A percentile compares a stretch with the other conserved stretches of the same genome.
Conservation (phyloP, 2,797 vertebrate genomes). For the Tachyglossus aculeatus region DNA sequence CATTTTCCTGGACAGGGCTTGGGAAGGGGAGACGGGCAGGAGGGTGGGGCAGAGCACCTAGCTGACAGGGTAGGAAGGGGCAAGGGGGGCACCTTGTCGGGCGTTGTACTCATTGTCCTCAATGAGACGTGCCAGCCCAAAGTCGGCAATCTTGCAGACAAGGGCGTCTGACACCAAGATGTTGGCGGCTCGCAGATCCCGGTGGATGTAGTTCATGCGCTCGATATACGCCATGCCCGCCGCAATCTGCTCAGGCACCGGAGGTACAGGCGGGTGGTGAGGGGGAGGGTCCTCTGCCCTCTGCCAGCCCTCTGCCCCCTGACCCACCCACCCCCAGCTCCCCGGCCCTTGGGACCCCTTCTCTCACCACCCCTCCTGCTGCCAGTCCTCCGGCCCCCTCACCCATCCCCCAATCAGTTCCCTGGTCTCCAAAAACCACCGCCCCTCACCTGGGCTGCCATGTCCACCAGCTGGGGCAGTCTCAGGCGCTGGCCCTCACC, state of each 20-base stretch:
- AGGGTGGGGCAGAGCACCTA: neutral
- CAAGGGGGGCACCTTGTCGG: slow-evolving; percentile 82
- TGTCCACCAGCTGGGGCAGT: slow-evolving; percentile 94
- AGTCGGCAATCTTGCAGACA: slow-evolving; percentile 96
- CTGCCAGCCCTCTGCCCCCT: neutral
- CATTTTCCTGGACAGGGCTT: too few relatives aligned
- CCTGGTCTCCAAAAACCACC: too few relatives aligned
- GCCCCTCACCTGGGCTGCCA: slow-evolving; percentile 89
- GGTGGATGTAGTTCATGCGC: slow-evolving; percentile 97
- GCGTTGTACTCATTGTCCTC: slow-evolving; percentile 95
- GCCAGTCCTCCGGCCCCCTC: too few relatives aligned
- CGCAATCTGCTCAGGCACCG: slow-evolving; percentile 78
- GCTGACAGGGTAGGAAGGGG: neutral
- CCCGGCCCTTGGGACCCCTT: too few relatives aligned
- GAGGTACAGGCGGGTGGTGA: neutral
- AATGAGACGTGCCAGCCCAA: slow-evolving; percentile 94
- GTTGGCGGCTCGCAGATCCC: slow-evolving; percentile 94
- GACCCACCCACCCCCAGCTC: neutral
- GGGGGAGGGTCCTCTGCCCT: rapidly evolving
- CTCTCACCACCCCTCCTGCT: neutral
- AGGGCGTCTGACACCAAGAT: slow-evolving; percentile 94
- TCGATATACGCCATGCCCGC: slow-evolving; percentile 97
- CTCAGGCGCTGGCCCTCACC: slow-evolving; percentile 85
- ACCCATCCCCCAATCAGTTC: too few relatives aligned
- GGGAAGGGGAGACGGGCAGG: neutral